phyloP scores from a whole-genome alignment of 2,888 invertebrate species.

The Onthophagus sagittarius region DNA sequence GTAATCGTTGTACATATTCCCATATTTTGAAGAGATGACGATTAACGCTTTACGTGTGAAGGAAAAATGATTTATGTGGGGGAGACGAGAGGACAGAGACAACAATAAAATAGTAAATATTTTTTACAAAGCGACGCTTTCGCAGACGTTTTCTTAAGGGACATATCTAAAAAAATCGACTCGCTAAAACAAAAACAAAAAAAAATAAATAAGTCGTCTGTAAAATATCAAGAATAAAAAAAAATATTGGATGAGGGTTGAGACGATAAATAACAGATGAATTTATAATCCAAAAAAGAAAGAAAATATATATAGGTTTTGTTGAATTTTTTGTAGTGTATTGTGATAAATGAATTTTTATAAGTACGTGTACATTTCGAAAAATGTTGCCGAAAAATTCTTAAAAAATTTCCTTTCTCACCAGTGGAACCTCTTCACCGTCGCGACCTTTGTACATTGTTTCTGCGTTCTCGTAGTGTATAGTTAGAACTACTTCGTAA shows the following conservation, averaged over 20 bases:
- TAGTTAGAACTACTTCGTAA: constrained; percentile 6
- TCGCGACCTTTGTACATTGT: not conserved
- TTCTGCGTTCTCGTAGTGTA: constrained; percentile 2
- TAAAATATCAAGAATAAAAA: too few relatives aligned
- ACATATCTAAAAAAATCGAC: not conserved
- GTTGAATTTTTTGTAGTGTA: not conserved
- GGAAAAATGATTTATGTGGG: not conserved
- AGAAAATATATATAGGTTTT: not conserved
- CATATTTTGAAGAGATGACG: constrained; percentile 4
- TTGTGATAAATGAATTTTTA: not conserved
- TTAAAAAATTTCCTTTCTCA: not conserved
- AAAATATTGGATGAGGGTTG: not conserved
- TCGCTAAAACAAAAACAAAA: not conserved
- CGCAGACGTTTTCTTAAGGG: constrained; percentile 7
- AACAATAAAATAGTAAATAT: not conserved
- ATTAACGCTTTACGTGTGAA: constrained; percentile 3
- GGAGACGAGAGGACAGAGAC: not conserved
- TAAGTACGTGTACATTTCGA: not conserved
- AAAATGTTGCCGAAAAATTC: not conserved
- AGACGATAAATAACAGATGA: not conserved
- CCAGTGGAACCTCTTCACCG: not conserved
- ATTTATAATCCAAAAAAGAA: not conserved
- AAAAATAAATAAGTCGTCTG: too few relatives aligned
- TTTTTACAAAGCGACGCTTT: not conserved
- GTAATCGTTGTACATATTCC: constrained; percentile 4